Evolutionary conservation across 2,888 invertebrate genomes (phyloP).

Genomic region (Lochmaea capreae): DNA sequence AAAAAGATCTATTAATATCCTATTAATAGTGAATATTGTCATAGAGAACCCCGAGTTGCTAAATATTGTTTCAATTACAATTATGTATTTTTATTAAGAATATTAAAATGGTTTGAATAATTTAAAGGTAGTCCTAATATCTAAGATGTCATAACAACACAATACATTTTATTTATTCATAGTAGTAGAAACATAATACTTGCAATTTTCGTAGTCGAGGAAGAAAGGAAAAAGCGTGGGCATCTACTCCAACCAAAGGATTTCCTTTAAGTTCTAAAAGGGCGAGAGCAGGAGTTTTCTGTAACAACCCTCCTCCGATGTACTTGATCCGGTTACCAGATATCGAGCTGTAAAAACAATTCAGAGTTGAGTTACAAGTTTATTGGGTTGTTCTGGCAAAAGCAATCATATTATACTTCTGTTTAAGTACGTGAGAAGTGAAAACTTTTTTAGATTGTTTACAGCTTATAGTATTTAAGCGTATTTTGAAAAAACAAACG

Average conservation of each 20-base stretch:
- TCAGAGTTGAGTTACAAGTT: constrained; percentile 1
- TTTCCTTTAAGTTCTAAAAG: constrained; percentile 87
- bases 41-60: no score
- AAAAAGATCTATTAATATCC: no score
- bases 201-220: constrained; percentile 84
- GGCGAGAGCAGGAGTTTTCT: constrained; percentile 75
- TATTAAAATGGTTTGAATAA: no score
- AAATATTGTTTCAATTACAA: no score
- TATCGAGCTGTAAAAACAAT: constrained; percentile 73
- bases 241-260: constrained; percentile 78
- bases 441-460: neutral
- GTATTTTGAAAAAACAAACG: neutral
- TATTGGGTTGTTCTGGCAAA: neutral
- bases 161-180: neutral
- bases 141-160: no score
- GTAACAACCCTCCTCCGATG: constrained; percentile 78
- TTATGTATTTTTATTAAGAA: no score
- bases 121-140: no score
- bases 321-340: constrained; percentile 85
- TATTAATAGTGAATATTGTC: no score
- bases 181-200: constrained; percentile 66
- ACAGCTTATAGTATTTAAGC: neutral
- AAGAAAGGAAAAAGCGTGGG: constrained; percentile 79
- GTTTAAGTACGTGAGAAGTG: neutral
- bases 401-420: neutral